A percentile compares a stretch with the other conserved stretches of the same genome.
These are phyloP conservation scores for Syrphus vitripennis DNA, from an alignment of 2,888 invertebrate species.

Conservation along the genomic window DNA sequence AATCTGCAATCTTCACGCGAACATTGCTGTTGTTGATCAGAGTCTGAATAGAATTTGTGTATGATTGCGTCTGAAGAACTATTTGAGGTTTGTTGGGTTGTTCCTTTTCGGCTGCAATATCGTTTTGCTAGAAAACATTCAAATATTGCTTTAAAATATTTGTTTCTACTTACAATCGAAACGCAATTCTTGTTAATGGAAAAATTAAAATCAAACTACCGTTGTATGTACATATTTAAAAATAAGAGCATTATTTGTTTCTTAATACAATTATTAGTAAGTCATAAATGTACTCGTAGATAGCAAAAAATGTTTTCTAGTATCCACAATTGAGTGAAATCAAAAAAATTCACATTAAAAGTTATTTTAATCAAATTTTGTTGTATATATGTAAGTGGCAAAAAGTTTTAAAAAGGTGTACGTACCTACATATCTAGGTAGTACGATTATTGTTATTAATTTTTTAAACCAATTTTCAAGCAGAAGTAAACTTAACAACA, in stretches of 20 bases:
- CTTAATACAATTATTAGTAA: too few relatives aligned
- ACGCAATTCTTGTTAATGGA: not conserved
- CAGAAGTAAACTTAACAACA: too few relatives aligned
- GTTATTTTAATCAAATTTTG: too few relatives aligned
- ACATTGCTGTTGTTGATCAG: constrained; percentile 82
- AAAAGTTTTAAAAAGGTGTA: too few relatives aligned
- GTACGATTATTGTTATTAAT: too few relatives aligned
- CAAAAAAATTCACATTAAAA: too few relatives aligned
- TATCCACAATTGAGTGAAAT: too few relatives aligned
- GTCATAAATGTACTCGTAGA: too few relatives aligned
- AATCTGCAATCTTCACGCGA: constrained; percentile 90
- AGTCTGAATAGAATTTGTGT: constrained; percentile 80
- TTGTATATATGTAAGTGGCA: too few relatives aligned
- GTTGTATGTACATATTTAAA: not conserved
- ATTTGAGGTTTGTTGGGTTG: constrained; percentile 74
- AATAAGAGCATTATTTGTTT: not conserved
- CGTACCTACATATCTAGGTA: too few relatives aligned
- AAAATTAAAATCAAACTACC: not conserved
- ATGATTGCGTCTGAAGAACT: constrained; percentile 79
- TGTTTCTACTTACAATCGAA: not conserved
- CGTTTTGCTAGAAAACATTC: constrained; percentile 29
- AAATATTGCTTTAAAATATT: not conserved
- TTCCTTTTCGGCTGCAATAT: constrained; percentile 50
- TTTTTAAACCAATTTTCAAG: too few relatives aligned
- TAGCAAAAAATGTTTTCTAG: too few relatives aligned